Conservation (phyloP, 2,888 invertebrate genomes). For the Drosophila nigricruria region DNA sequence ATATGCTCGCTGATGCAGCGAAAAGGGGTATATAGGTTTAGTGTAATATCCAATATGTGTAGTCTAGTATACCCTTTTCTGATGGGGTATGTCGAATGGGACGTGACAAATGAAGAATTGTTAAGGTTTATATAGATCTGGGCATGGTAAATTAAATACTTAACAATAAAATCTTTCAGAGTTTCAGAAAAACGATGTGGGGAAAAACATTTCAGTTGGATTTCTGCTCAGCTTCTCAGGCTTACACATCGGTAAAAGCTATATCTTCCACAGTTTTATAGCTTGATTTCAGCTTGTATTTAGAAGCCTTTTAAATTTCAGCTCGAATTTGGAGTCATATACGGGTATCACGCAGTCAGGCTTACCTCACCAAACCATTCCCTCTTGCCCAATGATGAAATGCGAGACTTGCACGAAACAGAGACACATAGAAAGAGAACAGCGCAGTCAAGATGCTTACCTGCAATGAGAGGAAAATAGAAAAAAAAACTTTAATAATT, state of each 20-base stretch:
- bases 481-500: slow-evolving; percentile 20
- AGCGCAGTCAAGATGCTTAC: slow-evolving; percentile 44
- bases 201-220: neutral
- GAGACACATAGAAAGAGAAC: neutral
- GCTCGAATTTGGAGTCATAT: neutral
- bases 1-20: neutral
- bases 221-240: neutral
- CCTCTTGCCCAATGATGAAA: slow-evolving; percentile 30
- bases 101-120: neutral
- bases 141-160: too few relatives aligned
- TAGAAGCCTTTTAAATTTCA: neutral
- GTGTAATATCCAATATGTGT: too few relatives aligned
- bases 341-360: neutral
- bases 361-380: neutral
- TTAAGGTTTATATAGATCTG: too few relatives aligned
- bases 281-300: neutral
- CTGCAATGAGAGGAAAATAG: slow-evolving; percentile 38
- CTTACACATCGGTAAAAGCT: too few relatives aligned
- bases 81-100: neutral
- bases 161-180: too few relatives aligned
- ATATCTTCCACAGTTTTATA: too few relatives aligned
- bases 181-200: too few relatives aligned
- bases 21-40: neutral
- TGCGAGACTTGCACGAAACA: slow-evolving; percentile 39
- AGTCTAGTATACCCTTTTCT: neutral